Percentiles rank a stretch among this genome's conserved stretches.
Evolutionary conservation across 37 sponge, comb jelly and placozoan genomes (phyloP).

Genomic region (Chondrilla cf. caribensis): DNA sequence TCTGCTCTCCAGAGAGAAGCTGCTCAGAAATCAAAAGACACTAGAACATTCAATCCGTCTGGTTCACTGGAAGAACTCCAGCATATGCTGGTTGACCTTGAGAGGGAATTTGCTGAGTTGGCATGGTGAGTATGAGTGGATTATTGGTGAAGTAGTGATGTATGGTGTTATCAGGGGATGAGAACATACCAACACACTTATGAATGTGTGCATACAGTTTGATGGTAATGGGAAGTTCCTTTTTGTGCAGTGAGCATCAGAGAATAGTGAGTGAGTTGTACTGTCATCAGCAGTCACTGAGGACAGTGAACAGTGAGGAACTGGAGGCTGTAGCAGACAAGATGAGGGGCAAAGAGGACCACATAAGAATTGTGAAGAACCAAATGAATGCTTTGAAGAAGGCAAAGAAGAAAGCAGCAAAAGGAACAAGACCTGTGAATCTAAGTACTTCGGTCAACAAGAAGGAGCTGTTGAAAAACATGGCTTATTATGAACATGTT

Average conservation of each 20-base stretch:
- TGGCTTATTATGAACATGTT: background rate
- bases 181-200: too few relatives aligned
- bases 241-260: conserved; percentile 41
- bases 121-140: conserved; percentile 31
- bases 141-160: too few relatives aligned
- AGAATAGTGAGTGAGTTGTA: conserved; percentile 31
- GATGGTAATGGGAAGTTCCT: too few relatives aligned
- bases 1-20: background rate
- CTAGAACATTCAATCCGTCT: background rate
- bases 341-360: conserved; percentile 48
- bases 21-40: background rate
- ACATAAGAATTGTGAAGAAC: conserved; percentile 39
- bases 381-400: background rate
- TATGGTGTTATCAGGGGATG: background rate
- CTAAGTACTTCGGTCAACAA: background rate
- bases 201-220: background rate
- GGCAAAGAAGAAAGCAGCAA: background rate
- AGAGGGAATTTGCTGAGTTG: conserved; percentile 42
- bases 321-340: conserved; percentile 29
- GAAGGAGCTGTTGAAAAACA: background rate
- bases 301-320: background rate
- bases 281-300: background rate
- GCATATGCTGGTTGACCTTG: conserved; percentile 34
- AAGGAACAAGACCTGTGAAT: background rate
- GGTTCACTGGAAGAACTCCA: conserved; percentile 25